Evolutionary conservation across 1,140 invertebrate genomes (phyloP).

Genomic region (Scaptomyza graminum): DNA sequence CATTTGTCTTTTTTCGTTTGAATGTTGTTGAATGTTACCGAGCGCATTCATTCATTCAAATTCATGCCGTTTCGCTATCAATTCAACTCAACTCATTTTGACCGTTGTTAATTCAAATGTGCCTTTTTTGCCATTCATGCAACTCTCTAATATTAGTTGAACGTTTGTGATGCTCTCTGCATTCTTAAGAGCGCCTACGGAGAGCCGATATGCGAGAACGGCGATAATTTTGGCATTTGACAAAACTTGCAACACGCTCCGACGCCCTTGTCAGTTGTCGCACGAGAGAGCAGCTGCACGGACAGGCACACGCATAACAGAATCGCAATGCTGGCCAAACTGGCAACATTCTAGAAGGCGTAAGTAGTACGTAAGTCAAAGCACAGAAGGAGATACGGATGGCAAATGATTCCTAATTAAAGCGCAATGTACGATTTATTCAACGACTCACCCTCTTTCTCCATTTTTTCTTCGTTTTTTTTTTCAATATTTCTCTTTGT

Average conservation of each 20-base stretch:
- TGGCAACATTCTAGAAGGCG: conserved; percentile 17
- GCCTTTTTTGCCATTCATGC: too few species aligned
- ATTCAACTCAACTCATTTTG: too few species aligned
- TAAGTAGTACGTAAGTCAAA: conserved; percentile 21
- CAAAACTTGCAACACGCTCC: conserved; percentile 39
- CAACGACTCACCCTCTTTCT: conserved; percentile 12
- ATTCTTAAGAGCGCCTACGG: conserved; percentile 15
- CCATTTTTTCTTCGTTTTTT: background rate
- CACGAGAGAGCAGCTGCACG: conserved; percentile 69
- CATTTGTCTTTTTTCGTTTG: too few species aligned
- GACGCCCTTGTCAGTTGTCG: conserved; percentile 65
- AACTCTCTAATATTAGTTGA: too few species aligned
- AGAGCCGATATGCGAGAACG: conserved; percentile 22
- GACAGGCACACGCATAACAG: conserved; percentile 21
- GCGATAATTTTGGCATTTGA: conserved; percentile 23
- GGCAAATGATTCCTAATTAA: conserved; percentile 65
- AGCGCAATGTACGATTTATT: conserved; percentile 45
- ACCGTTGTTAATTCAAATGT: too few species aligned
- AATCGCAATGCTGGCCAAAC: conserved; percentile 10
- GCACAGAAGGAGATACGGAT: conserved; percentile 3
- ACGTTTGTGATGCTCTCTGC: background rate
- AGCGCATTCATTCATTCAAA: too few species aligned
- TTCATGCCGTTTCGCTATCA: too few species aligned
- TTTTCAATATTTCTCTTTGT: conserved; percentile 46
- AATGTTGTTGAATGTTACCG: too few species aligned